Percentiles rank a stretch among this genome's conserved stretches.
These are phyloP conservation scores for Ophraella communa DNA, from an alignment of 2,888 invertebrate genomes.

Conservation along the genomic window DNA sequence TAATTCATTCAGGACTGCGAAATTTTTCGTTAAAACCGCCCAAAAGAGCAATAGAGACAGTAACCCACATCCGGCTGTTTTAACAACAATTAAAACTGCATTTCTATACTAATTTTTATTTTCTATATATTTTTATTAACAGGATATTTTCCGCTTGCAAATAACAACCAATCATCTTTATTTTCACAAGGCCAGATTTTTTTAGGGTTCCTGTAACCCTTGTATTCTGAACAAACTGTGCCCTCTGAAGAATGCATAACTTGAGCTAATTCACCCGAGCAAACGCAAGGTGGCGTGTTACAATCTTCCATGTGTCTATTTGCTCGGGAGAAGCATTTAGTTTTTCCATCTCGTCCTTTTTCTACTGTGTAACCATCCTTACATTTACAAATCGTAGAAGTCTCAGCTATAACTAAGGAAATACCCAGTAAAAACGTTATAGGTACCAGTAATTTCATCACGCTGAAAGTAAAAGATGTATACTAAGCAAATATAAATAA, in stretches of 20 bases:
- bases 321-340: not conserved
- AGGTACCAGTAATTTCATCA: not conserved
- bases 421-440: not conserved
- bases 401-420: not conserved
- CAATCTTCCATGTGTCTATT: not conserved
- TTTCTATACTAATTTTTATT: not conserved
- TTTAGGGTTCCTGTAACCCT: not conserved
- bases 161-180: slow-evolving; percentile 3
- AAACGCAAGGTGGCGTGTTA: slow-evolving; percentile 3
- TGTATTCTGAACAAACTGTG: not conserved
- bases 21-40: no score
- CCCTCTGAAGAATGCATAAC: not conserved
- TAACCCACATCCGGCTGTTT: no score
- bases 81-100: not conserved
- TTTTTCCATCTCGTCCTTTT: not conserved
- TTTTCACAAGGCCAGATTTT: slow-evolving; percentile 12
- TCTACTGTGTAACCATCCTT: not conserved
- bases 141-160: not conserved
- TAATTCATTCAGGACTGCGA: no score
- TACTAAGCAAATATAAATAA: no score
- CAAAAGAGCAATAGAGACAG: no score
- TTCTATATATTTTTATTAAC: not conserved
- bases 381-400: not conserved
- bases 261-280: not conserved
- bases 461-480: not conserved